Evolutionary conservation across 2,888 invertebrate genomes (phyloP).

Genomic region (Drosophila paucipuncta): DNA sequence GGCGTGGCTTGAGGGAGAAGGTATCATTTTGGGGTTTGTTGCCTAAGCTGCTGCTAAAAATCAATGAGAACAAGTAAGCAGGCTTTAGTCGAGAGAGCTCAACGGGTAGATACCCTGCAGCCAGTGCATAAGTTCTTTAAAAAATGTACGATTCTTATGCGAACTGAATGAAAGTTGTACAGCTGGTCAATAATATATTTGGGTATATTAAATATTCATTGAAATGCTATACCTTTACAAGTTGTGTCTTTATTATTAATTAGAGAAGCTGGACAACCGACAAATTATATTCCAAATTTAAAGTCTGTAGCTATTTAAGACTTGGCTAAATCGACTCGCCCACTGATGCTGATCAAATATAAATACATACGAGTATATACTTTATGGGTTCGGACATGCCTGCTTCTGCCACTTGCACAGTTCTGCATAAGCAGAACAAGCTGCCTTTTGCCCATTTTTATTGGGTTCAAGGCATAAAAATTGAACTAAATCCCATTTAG

Average conservation of each 20-base stretch:
- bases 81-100: too few species aligned
- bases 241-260: background rate
- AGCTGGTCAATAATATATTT: background rate
- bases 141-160: background rate
- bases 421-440: background rate
- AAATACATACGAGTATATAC: background rate
- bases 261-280: too few species aligned
- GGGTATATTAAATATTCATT: rapidly evolving
- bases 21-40: background rate
- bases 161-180: background rate
- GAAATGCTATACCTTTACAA: background rate
- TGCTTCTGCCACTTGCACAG: background rate
- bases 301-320: background rate
- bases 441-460: background rate
- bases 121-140: background rate
- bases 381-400: background rate
- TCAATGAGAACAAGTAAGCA: slow-evolving; percentile 18
- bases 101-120: background rate
- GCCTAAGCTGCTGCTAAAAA: slow-evolving; percentile 21
- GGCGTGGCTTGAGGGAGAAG: background rate
- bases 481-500: slow-evolving; percentile 24
- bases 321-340: background rate
- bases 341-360: background rate
- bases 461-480: slow-evolving; percentile 26
- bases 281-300: too few species aligned